Evolutionary conservation across 1,140 invertebrate species (phyloP).

Genomic region (Cyclina sinensis): DNA sequence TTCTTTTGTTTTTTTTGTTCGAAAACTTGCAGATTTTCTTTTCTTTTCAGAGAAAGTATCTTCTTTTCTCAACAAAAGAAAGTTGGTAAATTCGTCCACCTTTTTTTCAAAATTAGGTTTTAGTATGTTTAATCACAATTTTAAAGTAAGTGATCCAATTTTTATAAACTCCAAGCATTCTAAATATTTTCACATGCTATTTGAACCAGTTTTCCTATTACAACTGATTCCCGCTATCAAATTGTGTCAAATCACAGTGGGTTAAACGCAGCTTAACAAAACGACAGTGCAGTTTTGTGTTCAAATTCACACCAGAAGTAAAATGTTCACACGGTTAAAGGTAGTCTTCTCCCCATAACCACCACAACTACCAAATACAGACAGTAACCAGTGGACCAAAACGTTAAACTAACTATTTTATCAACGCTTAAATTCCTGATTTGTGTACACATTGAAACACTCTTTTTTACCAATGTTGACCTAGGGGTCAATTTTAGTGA

Average conservation of each 20-base stretch:
- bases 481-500: constrained; percentile 43
- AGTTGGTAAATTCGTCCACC: background rate
- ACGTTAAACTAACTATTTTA: constrained; percentile 53
- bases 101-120: too few relatives aligned
- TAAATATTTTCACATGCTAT: constrained; percentile 29
- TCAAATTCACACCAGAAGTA: background rate
- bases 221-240: constrained; percentile 8
- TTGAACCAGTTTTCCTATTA: constrained; percentile 3
- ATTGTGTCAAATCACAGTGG: constrained; percentile 24
- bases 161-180: background rate
- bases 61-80: too few relatives aligned
- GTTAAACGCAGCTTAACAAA: constrained; percentile 41
- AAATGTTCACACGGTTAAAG: constrained; percentile 39
- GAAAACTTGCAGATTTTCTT: background rate
- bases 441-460: constrained; percentile 47
- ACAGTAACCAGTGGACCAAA: constrained; percentile 31
- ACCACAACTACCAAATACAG: background rate
- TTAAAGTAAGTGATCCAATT: background rate
- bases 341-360: background rate
- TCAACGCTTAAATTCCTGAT: constrained; percentile 46
- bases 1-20: background rate
- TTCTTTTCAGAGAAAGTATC: too few relatives aligned
- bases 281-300: background rate
- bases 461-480: constrained; percentile 39
- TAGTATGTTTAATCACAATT: too few relatives aligned